phyloP scores from a whole-genome alignment of 2,113 vertebrate genomes.

The Charadrius vociferus region DNA sequence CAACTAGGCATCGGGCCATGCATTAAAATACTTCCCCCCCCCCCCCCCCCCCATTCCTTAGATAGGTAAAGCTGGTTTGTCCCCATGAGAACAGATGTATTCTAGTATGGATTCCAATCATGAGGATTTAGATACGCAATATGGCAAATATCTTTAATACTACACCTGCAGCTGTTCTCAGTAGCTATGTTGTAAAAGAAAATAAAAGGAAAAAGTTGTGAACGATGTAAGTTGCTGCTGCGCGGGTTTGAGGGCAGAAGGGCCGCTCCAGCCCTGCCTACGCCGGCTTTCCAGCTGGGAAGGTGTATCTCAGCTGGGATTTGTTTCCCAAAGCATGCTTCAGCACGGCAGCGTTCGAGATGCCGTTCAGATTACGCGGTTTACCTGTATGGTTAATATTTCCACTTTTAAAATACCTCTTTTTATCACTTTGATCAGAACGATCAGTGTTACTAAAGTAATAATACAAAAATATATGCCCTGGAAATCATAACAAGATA shows the following conservation, averaged over 20 bases:
- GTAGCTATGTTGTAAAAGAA: not conserved
- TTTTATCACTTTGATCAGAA: slow-evolving; percentile 37
- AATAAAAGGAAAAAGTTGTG: not conserved
- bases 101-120: not conserved
- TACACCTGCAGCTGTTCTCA: not conserved
- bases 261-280: not conserved
- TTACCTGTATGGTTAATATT: slow-evolving; percentile 44
- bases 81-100: rapidly evolving
- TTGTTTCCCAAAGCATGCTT: not conserved
- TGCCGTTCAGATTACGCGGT: not conserved
- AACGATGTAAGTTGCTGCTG: not conserved
- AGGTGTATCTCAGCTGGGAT: not conserved
- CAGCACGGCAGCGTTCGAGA: not conserved
- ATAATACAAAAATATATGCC: slow-evolving; percentile 51
- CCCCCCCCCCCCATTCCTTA: not conserved
- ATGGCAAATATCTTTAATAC: not conserved
- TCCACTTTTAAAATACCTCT: slow-evolving; percentile 17
- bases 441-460: slow-evolving; percentile 36
- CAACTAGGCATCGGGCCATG: not conserved
- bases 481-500: slow-evolving; percentile 53
- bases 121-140: not conserved
- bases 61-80: not conserved
- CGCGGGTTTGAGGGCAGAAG: not conserved
- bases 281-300: not conserved
- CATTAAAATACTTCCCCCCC: not conserved